Base-by-base conservation (phyloP, 1,140 invertebrate genomes). In the Mylabris phalerata region DNA sequence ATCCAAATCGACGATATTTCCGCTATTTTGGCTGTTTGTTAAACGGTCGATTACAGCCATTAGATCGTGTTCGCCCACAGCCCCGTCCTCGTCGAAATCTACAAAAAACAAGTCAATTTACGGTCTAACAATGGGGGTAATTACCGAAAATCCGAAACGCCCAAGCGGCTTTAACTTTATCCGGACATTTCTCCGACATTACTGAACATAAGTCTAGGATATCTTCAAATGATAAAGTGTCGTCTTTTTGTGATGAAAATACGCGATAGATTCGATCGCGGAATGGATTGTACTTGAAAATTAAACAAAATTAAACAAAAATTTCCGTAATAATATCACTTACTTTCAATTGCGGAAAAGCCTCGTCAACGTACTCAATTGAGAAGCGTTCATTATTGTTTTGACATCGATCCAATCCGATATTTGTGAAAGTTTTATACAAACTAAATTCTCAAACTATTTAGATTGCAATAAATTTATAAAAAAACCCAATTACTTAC, bases 111-210 rank as follows among this genome's bases (percentile, higher is more conserved):
- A 48, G 19, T 19, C 19, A 48, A 26, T 27, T 26, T 9, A 24
- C 41, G 26, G 5, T 19, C 19, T 50, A 48, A 45, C 48, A 51
- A 52, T 42, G 41, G 9, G 41, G 2, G 25, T 41, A 69, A 64
- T 73, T 75, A 88, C 88, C 87, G 70, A 84, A 90, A 57, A 91
- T 82, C 71, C 77, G 78, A 68, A 90, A 90, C n/a, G 87, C 87
- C 81, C 89, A 90, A 6, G 75, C 73, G 9, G 87, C 80, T 73
- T 89, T 90, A 4, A 88, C 79, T 39, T 82, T 77, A 10, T 78
- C 66, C 0, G 87, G 87, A 59, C 87, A 86, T 56, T 83, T 78
- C 42, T 82, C 75, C 32, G 83, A 85, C 76, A 90, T 85, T 3
- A 83, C 86, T 2, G 87, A 88, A 61, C 80, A 86, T 62, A 89